Base-by-base conservation (phyloP, 2,888 invertebrate genomes). In the Orthosia incerta region DNA sequence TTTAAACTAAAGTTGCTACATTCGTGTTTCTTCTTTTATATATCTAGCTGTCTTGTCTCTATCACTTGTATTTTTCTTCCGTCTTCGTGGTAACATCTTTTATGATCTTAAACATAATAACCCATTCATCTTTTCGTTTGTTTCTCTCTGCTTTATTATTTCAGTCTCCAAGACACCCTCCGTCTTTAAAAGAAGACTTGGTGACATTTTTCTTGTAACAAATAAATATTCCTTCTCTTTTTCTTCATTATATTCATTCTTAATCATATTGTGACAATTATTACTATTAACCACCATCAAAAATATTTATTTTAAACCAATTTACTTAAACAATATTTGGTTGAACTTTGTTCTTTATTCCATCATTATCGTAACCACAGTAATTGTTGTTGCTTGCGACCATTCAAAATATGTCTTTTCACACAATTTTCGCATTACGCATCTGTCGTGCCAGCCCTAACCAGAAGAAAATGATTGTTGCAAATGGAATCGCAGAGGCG, bases 371-470 rank as follows among this genome's bases (percentile, higher is more conserved):
- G n/a, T n/a, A 51, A 12, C 51, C n/a, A 50, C 11, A 51, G 3
- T 3, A 51, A n/a, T 51, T 51, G 18, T 7, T 12, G 7, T 20
- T 53, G 20, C 20, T 53, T 53, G 3, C 0, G 18, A 18, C 51
- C 4, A n/a, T n/a, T n/a, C n/a, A 16, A 55, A 55, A 15, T 26
- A 55, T 26, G 7, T 53, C 4, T n/a, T 51, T 3, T 4, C 11
- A 51, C n/a, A 4, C 3, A 15, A 45, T 45, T 39, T 20, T 13
- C 7, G 7, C 45, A 13, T n/a, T 13, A 39, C n/a, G n/a, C 20
- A 20, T 60, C 39, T 20, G 20, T n/a, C 20, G 60, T 45, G 76
- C 53, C 88, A 91, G 65, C 91, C 91, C 89, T 91, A 86, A 31
- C 12, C 2, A 71, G 68, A 85, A 84, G 69, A 84, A 76, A 87